These are phyloP conservation scores for Eira barbara DNA, from an alignment of 2,113 vertebrate genomes.

Conservation along the genomic window DNA sequence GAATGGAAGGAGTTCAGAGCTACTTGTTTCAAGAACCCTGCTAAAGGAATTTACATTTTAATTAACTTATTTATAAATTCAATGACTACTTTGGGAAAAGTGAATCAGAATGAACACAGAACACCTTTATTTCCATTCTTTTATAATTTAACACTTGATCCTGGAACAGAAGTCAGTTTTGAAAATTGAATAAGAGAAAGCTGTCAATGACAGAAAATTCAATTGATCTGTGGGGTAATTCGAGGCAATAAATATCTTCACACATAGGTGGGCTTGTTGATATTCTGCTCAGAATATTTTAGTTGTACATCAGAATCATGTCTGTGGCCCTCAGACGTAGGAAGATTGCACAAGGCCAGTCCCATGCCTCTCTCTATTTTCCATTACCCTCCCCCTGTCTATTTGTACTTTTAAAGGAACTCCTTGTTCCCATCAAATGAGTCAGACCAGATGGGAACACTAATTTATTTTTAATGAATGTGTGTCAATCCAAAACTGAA, in stretches of 20 bases:
- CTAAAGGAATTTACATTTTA: conserved; percentile 6
- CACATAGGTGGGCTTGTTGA: neutral
- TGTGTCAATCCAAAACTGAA: conserved; percentile 62
- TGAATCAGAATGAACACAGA: neutral
- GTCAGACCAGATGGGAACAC: conserved; percentile 67
- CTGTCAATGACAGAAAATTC: neutral
- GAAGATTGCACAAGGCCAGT: neutral
- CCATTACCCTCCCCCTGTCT: neutral
- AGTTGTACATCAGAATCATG: neutral
- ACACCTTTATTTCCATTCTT: neutral
- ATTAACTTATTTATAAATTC: conserved; percentile 25
- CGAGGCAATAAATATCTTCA: neutral
- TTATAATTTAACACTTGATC: neutral
- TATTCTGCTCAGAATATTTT: conserved; percentile 24
- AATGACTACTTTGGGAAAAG: neutral
- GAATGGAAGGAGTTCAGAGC: neutral
- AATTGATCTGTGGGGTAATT: neutral
- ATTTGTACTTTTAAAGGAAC: conserved; percentile 65
- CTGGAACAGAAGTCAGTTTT: neutral
- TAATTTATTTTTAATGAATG: conserved; percentile 72
- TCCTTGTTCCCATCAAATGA: conserved; percentile 71
- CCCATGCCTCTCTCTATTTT: neutral
- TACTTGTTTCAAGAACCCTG: neutral
- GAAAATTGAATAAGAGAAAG: conserved; percentile 1
- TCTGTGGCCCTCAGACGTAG: neutral